Evolutionary conservation across 2,888 invertebrate species (phyloP), one percentile per base, ranked within the genome.

Genomic region (Drosophila planitibia): DNA sequence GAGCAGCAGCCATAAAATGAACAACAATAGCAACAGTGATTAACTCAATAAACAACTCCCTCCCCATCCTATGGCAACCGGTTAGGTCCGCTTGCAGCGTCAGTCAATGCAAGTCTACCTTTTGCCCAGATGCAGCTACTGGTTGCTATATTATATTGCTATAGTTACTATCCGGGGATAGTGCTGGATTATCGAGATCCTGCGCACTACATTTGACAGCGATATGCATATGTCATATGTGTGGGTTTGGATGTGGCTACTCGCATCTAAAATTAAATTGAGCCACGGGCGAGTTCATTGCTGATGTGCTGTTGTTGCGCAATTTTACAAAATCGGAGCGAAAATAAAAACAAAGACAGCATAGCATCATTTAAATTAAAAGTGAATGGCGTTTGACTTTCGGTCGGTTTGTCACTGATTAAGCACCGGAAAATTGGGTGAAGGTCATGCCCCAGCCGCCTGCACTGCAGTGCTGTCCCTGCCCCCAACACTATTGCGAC

Each of bases 351-450:
- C 37, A 37, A 33, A n/a, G n/a, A 30, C 4, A n/a, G 41, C 5
- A 28, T 25, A 22, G 22, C 30, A 47, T 25, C 33, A 62, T 41
- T 30, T 28, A 60, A 67, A 64, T 72, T 35, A 52, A 69, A 68
- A 65, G 60, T 68, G 54, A 64, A 67, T 58, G 51, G 41, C 53
- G 22, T 85, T 89, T 75, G 86, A 86, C 83, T 76, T 74, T 74
- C 69, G 72, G 71, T 79, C 70, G 58, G 82, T 54, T 74, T 84
- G 82, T 54, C 76, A 74, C 47, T 77, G 80, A 57, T 71, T 75
- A 80, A 87, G 76, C 70, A 59, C 61, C 81, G 72, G 64, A 81
- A 91, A 57, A 91, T 91, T 91, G 87, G 91, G 91, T 91, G 91
- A 91, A 91, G 91, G 91, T 91, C 92, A 91, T 68, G 61, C 39